Conservation (phyloP, 2,113 vertebrate species). For the Corynorhinus townsendii region DNA sequence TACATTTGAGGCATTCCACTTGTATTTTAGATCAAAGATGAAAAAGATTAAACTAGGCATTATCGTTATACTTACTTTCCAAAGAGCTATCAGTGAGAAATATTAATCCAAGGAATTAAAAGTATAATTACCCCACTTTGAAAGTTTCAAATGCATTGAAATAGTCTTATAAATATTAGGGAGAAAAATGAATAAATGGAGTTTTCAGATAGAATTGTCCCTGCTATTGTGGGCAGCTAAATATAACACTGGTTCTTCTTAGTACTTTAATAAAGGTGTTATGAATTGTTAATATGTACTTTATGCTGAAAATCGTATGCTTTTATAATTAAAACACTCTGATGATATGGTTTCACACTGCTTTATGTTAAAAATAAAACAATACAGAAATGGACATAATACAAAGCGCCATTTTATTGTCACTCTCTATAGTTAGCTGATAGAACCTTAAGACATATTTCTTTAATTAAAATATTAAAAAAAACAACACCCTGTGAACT, state of each 20-base stretch:
- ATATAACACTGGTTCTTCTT: not conserved
- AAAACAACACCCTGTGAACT: not conserved
- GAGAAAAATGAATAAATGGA: not conserved
- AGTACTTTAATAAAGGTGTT: not conserved
- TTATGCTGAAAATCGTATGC: conserved; percentile 15
- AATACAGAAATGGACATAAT: not conserved
- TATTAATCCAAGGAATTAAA: not conserved
- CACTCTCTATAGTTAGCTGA: not conserved
- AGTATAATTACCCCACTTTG: not conserved
- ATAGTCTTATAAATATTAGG: not conserved
- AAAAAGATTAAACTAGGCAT: not conserved
- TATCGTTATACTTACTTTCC: not conserved
- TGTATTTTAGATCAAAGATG: not conserved
- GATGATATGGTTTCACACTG: not conserved
- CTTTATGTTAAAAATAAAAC: conserved; percentile 43
- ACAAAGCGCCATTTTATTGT: not conserved
- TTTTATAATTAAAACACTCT: conserved; percentile 48
- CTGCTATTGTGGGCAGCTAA: not conserved
- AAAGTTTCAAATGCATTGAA: not conserved
- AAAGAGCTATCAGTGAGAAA: not conserved
- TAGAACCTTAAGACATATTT: conserved; percentile 10
- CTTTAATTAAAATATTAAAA: conserved; percentile 43
- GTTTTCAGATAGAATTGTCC: not conserved
- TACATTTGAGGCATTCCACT: not conserved
- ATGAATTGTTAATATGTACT: not conserved